phyloP scores from a whole-genome alignment of 2,797 vertebrate genomes.

The Anableps anableps region DNA sequence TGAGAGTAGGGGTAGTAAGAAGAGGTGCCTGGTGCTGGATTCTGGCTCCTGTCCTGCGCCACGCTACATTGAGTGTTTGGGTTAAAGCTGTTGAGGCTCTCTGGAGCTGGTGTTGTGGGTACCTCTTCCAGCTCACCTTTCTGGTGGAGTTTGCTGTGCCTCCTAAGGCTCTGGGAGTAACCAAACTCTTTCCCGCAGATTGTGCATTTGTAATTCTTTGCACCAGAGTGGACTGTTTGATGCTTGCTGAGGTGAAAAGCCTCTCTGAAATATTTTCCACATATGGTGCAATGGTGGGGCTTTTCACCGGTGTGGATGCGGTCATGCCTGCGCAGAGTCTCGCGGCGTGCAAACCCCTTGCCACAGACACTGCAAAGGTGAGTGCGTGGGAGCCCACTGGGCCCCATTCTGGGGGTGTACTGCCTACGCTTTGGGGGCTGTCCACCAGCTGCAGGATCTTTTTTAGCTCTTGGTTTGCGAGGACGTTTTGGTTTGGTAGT shows the following conservation, averaged over 20 bases:
- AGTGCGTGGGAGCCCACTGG: conserved; percentile 81
- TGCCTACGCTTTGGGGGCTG: conserved; percentile 82
- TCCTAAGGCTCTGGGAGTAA: conserved; percentile 94
- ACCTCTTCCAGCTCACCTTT: conserved; percentile 86
- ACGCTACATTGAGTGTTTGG: conserved; percentile 83
- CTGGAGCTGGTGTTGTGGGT: conserved; percentile 81
- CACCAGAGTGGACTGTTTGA: conserved; percentile 94
- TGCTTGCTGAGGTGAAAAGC: conserved; percentile 97
- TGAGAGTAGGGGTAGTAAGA: conserved; percentile 84
- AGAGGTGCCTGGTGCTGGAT: conserved; percentile 83
- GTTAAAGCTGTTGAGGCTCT: conserved; percentile 83
- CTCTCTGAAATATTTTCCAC: conserved; percentile 94
- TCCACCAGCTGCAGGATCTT: conserved; percentile 68
- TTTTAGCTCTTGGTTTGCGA: conserved; percentile 85
- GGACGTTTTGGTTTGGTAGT: conserved; percentile 81
- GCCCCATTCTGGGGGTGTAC: conserved; percentile 79
- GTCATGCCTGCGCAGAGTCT: conserved; percentile 92
- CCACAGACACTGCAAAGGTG: conserved; percentile 90
- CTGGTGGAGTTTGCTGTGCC: conserved; percentile 93
- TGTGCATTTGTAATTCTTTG: conserved; percentile 94
- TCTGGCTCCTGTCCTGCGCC: conserved; percentile 80
- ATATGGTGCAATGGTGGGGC: conserved; percentile 92
- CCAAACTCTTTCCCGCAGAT: conserved; percentile 95
- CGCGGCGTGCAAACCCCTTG: conserved; percentile 90
- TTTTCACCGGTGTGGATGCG: conserved; percentile 95